Evolutionary conservation across 2,113 vertebrate genomes (phyloP), one percentile per base, ranked within the genome.

Genomic region (Zapus hudsonius): DNA sequence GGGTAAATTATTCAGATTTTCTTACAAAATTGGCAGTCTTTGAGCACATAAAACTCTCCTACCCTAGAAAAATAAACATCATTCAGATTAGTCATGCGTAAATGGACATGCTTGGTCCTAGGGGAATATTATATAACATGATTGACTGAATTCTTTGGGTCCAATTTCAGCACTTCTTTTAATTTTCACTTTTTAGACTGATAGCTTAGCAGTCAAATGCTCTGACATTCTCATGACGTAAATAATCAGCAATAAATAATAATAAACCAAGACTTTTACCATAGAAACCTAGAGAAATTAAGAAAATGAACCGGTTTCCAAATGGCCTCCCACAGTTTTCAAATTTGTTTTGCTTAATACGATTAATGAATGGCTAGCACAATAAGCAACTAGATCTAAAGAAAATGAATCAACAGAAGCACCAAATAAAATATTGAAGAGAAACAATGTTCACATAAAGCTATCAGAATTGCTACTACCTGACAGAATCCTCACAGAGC

Each of bases 401-500:
- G 79, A 89, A 85, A 87, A 63, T 3, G 27, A 86, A 74, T 40
- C 20, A 76, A 80, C 5, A 70, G 42, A 72, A 92, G 69, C 22
- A 64, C 9, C 92, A 33, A 75, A 38, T 36, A 11, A 33, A 93
- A 79, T 76, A 80, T 20, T 31, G 84, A 95, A 44, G 20, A 93
- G 52, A 90, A 88, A 66, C 0, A 7, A 13, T 23, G 33, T n/a
- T 27, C 44, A 42, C n/a, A 23, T 10, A 16, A 84, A 59, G 69
- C 12, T 33, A 10, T 9, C 64, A 83, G 64, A 94, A 84, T 76
- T 91, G 42, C 40, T 64, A 87, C 69, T 96, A 99, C 99, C 99
- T 97, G 99, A 99, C 75, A 99, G 98, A 84, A 99, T 97, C 80
- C 97, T 98, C 83, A 98, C 86, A 0, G 98, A 98, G 87, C 92